These are phyloP conservation scores for Calosoma granatense DNA, from an alignment of 1,140 invertebrate species.

Conservation along the genomic window DNA sequence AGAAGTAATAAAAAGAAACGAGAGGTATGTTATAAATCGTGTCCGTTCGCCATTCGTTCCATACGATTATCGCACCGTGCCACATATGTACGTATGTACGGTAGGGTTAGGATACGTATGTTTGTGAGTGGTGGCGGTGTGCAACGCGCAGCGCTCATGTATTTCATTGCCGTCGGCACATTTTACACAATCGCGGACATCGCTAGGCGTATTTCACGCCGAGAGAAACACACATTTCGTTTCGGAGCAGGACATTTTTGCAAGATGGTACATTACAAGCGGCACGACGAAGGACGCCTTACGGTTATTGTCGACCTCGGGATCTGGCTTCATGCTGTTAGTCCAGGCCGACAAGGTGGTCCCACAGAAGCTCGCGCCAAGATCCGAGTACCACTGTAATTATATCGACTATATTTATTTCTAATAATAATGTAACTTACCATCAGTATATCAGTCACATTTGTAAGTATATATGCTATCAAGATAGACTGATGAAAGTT, in stretches of 20 bases:
- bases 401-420: too few species aligned
- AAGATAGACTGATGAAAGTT: too few species aligned
- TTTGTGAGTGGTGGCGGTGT: background rate
- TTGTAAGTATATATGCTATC: too few species aligned
- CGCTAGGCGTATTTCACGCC: slow-evolving; percentile 2
- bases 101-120: background rate
- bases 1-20: too few species aligned
- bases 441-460: too few species aligned
- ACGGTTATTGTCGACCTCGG: slow-evolving; percentile 2
- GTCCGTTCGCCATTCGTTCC: background rate
- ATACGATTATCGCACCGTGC: background rate
- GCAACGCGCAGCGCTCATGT: background rate
- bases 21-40: too few species aligned
- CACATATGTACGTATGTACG: background rate
- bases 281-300: slow-evolving; percentile 1
- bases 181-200: slow-evolving; percentile 5
- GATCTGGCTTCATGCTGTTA: background rate
- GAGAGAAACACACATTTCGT: background rate
- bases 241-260: background rate
- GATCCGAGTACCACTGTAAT: too few species aligned
- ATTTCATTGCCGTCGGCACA: slow-evolving; percentile 7
- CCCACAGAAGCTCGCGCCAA: too few species aligned
- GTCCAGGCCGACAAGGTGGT: too few species aligned
- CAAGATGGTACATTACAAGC: slow-evolving; percentile 7
- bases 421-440: too few species aligned